Evolutionary conservation across 2,113 vertebrate genomes (phyloP).

Genomic region (Colaptes auratus): DNA sequence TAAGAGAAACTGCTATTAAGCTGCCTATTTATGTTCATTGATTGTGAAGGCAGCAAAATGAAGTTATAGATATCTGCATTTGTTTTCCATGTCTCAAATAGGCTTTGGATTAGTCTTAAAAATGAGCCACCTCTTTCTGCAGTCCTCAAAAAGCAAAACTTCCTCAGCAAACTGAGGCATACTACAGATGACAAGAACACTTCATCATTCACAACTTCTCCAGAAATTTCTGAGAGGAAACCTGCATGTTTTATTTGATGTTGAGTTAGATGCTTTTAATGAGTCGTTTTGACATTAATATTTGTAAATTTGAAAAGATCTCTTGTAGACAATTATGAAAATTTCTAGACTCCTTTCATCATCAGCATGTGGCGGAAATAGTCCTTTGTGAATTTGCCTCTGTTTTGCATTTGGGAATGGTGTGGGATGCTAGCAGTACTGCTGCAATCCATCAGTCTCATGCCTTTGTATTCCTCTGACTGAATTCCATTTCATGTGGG

Average conservation of each 20-base stretch:
- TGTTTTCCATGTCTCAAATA: background rate
- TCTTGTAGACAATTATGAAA: background rate
- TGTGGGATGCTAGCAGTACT: background rate
- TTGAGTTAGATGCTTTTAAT: background rate
- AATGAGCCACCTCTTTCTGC: background rate
- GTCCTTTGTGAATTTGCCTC: background rate
- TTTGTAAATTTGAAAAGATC: background rate
- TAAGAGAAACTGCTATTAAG: background rate
- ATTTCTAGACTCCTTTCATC: background rate
- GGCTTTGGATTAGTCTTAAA: background rate
- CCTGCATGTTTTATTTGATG: fast-evolving
- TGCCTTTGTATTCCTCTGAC: background rate
- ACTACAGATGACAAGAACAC: background rate
- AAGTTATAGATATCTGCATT: background rate
- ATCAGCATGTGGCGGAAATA: background rate
- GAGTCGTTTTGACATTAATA: background rate
- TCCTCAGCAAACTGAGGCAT: background rate
- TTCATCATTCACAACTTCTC: background rate
- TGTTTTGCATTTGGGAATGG: background rate
- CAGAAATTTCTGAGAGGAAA: background rate
- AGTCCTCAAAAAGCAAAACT: background rate
- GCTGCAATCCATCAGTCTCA: background rate
- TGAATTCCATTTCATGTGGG: background rate
- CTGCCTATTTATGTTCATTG: background rate
- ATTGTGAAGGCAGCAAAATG: background rate